These are phyloP conservation scores for Prosapia bicincta DNA, from an alignment of 2,888 invertebrate genomes.

Conservation along the genomic window DNA sequence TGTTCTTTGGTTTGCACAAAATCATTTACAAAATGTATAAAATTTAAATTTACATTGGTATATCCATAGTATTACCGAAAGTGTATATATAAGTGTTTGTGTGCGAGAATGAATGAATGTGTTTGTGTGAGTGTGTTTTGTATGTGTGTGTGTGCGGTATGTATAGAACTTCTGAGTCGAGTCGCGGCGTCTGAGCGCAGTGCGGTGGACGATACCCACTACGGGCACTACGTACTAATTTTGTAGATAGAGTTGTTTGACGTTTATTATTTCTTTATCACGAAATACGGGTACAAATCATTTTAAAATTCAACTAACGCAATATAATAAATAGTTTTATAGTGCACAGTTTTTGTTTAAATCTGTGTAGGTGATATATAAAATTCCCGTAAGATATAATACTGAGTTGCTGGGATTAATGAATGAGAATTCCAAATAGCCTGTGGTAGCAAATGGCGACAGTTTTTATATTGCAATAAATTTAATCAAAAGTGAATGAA, in stretches of 20 bases:
- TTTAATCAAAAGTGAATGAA: neutral
- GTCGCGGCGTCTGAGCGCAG: neutral
- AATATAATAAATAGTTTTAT: neutral
- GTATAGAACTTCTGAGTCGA: no score
- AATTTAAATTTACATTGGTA: no score
- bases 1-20: no score
- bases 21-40: no score
- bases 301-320: neutral
- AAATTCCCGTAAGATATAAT: neutral
- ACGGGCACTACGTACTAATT: neutral
- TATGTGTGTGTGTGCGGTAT: no score
- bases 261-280: neutral
- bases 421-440: neutral
- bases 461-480: neutral
- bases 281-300: neutral
- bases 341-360: neutral
- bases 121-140: no score
- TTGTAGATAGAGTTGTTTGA: slow-evolving; percentile 2
- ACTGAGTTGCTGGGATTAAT: neutral
- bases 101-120: neutral
- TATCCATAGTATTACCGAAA: no score
- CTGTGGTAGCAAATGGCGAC: neutral
- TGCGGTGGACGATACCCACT: neutral
- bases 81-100: neutral
- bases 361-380: neutral